A percentile compares a stretch with the other conserved stretches of the same genome.
Conservation (phyloP, 2,113 vertebrate genomes). For the Myrmecobius fasciatus region DNA sequence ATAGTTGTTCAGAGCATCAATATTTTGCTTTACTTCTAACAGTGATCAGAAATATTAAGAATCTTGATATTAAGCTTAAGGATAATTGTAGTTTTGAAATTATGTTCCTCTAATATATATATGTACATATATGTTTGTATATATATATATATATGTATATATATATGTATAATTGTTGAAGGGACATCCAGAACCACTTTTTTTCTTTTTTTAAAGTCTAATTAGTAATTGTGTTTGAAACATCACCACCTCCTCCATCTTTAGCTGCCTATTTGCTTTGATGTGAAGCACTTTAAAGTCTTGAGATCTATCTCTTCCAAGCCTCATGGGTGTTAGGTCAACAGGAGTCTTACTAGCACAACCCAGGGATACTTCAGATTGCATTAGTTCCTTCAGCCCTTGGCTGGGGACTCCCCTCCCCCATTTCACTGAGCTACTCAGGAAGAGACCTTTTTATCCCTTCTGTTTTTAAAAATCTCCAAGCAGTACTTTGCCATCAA, state of each 20-base stretch:
- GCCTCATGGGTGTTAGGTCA: background rate
- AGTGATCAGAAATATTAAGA: background rate
- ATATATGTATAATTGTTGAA: background rate
- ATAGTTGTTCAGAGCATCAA: background rate
- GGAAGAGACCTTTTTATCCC: background rate
- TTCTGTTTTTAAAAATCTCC: constrained; percentile 38
- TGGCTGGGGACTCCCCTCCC: constrained; percentile 13
- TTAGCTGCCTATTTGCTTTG: constrained; percentile 36
- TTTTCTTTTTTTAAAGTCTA: background rate
- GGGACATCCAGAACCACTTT: background rate
- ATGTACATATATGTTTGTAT: no score
- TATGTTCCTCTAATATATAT: background rate
- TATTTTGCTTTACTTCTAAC: background rate
- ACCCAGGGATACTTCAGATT: background rate
- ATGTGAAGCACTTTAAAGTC: constrained; percentile 5
- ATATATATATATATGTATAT: no score
- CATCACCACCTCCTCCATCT: fast-evolving
- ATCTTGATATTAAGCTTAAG: background rate
- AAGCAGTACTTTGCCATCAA: constrained; percentile 37
- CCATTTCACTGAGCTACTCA: background rate
- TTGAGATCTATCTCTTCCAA: background rate
- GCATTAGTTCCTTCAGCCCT: constrained; percentile 2
- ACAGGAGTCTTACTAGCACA: background rate
- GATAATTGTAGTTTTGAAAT: constrained; percentile 1
- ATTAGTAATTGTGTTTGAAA: constrained; percentile 8